Conservation (phyloP, 2,797 vertebrate genomes). For the Taeniopygia guttata region DNA sequence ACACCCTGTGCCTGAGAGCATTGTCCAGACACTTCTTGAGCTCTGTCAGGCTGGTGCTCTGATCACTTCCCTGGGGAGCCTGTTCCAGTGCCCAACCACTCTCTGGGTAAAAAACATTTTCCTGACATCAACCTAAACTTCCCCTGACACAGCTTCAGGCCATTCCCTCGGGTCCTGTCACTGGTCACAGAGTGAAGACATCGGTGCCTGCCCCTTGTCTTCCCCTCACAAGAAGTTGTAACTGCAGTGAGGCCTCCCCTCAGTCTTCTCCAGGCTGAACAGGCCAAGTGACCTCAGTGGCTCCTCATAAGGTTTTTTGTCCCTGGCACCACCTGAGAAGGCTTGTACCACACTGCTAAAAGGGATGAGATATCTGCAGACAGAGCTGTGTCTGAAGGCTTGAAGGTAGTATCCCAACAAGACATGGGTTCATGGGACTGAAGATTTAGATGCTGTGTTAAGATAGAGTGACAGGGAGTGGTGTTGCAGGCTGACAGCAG, state of each 20-base stretch:
- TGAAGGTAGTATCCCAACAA: background rate
- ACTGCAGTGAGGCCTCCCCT: background rate
- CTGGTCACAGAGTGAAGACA: background rate
- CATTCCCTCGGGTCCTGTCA: background rate
- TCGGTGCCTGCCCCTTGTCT: background rate
- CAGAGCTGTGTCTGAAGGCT: background rate
- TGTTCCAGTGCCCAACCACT: background rate
- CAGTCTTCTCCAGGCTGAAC: background rate
- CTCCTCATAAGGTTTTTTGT: background rate
- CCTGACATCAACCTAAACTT: background rate
- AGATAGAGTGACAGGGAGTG: background rate
- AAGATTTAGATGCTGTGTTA: background rate
- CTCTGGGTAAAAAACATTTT: background rate
- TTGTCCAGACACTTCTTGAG: background rate
- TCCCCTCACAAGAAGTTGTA: rapidly evolving
- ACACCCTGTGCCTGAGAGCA: background rate
- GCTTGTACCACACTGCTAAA: background rate
- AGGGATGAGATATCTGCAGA: background rate
- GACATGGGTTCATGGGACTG: background rate
- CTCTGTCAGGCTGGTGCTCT: background rate
- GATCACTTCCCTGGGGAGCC: background rate
- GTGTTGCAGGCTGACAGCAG: background rate
- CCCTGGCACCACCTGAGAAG: background rate
- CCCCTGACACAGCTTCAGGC: background rate
- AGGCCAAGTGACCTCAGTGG: background rate